Conservation (phyloP, 2,888 invertebrate species). For the Andrena fulva region DNA sequence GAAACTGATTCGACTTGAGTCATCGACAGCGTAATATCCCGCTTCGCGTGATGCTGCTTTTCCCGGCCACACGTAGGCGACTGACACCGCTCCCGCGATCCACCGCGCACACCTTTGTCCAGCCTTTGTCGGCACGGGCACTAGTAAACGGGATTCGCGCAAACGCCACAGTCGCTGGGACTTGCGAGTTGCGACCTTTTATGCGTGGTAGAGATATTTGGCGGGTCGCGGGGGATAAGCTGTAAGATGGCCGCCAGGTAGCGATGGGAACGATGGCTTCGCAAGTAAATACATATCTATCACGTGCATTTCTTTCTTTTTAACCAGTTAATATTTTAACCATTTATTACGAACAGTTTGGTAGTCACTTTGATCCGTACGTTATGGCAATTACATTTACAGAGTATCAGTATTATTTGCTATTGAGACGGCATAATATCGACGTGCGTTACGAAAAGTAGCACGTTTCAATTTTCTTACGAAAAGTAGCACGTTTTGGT, state of each 20-base stretch:
- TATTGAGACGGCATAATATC: too few relatives aligned
- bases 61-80: constrained; percentile 20
- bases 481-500: too few relatives aligned
- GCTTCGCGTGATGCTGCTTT: background rate
- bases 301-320: background rate
- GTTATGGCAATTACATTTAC: too few relatives aligned
- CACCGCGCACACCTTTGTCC: constrained; percentile 29
- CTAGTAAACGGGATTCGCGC: constrained; percentile 25
- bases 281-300: background rate
- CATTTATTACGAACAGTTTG: background rate
- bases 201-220: constrained; percentile 36
- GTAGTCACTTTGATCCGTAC: too few relatives aligned
- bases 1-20: constrained; percentile 30
- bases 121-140: constrained; percentile 31
- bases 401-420: too few relatives aligned
- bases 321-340: background rate
- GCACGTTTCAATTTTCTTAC: too few relatives aligned
- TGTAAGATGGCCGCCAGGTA: constrained; percentile 50
- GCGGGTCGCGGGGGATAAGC: constrained; percentile 35
- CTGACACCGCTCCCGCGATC: constrained; percentile 23
- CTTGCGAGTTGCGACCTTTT: constrained; percentile 31
- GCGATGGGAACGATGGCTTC: constrained; percentile 28
- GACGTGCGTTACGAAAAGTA: too few relatives aligned
- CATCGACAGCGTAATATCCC: constrained; percentile 27
- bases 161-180: constrained; percentile 49